phyloP scores from a whole-genome alignment of 1,140 invertebrate species.

The Drepana arcuata region DNA sequence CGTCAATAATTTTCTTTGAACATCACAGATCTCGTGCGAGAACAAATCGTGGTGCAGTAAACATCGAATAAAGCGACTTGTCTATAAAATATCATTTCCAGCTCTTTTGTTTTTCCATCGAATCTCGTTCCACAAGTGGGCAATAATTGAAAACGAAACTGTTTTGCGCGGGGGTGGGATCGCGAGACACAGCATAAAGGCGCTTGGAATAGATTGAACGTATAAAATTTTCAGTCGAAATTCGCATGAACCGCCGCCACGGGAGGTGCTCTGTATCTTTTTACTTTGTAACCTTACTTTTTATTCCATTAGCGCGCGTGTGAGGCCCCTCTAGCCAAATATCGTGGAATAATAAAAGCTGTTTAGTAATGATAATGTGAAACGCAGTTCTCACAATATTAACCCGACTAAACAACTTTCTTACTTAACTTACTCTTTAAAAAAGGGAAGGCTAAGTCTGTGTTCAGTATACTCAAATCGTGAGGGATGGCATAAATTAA shows the following conservation, averaged over 20 bases:
- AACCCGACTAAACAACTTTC: slow-evolving; percentile 60
- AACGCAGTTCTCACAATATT: slow-evolving; percentile 43
- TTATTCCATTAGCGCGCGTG: slow-evolving; percentile 69
- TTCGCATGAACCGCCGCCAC: slow-evolving; percentile 59
- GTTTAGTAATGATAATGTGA: slow-evolving; percentile 67
- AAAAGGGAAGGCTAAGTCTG: too few species aligned
- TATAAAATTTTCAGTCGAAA: slow-evolving; percentile 71
- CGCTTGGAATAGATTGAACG: slow-evolving; percentile 68
- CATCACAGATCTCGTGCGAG: slow-evolving; percentile 59
- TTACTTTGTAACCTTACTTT: slow-evolving; percentile 71
- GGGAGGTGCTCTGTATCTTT: slow-evolving; percentile 66
- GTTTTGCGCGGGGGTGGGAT: slow-evolving; percentile 45
- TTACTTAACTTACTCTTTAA: too few species aligned
- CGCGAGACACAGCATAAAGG: slow-evolving; percentile 66
- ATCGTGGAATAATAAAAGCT: slow-evolving; percentile 70
- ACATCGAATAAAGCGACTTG: slow-evolving; percentile 60
- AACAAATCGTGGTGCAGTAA: slow-evolving; percentile 65
- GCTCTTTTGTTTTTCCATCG: slow-evolving; percentile 62
- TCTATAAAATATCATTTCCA: slow-evolving; percentile 70
- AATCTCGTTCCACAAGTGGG: slow-evolving; percentile 69
- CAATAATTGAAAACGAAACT: slow-evolving; percentile 71
- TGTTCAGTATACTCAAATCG: too few species aligned
- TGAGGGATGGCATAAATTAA: too few species aligned
- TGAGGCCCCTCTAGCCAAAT: slow-evolving; percentile 65
- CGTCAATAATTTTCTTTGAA: slow-evolving; percentile 67